Percentiles rank a stretch among this genome's conserved stretches.
Conservation (phyloP, 2,113 vertebrate species). For the Prunella himalayana region DNA sequence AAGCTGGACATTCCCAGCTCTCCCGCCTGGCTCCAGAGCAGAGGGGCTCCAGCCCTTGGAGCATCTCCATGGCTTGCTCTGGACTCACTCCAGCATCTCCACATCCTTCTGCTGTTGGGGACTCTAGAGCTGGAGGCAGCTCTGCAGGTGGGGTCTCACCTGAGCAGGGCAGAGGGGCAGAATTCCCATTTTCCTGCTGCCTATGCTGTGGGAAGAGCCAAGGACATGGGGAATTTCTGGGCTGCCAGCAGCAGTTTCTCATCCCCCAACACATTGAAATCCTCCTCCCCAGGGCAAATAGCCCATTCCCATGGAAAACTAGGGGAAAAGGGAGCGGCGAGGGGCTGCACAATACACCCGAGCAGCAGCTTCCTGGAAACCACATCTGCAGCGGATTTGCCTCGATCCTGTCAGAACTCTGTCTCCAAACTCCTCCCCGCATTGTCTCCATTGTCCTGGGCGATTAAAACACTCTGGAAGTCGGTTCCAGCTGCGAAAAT, state of each 20-base stretch:
- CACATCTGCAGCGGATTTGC: conserved; percentile 52
- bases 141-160: background rate
- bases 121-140: background rate
- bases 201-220: rapidly evolving
- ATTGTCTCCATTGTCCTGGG: conserved; percentile 39
- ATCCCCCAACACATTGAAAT: background rate
- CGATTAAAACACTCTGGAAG: conserved; percentile 18
- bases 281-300: rapidly evolving
- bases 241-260: rapidly evolving
- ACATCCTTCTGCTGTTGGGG: rapidly evolving
- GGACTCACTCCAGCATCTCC: rapidly evolving
- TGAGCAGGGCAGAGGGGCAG: rapidly evolving
- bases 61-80: rapidly evolving
- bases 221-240: rapidly evolving
- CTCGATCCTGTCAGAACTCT: conserved; percentile 4
- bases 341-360: background rate
- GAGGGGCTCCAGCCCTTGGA: background rate
- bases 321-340: background rate
- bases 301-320: background rate
- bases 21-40: background rate
- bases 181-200: background rate
- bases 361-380: conserved; percentile 31
- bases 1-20: background rate
- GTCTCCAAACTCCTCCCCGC: conserved; percentile 49
- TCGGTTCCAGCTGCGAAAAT: conserved; percentile 8